phyloP scores from a whole-genome alignment of 2,113 vertebrate genomes.

The Pao palembangensis region DNA sequence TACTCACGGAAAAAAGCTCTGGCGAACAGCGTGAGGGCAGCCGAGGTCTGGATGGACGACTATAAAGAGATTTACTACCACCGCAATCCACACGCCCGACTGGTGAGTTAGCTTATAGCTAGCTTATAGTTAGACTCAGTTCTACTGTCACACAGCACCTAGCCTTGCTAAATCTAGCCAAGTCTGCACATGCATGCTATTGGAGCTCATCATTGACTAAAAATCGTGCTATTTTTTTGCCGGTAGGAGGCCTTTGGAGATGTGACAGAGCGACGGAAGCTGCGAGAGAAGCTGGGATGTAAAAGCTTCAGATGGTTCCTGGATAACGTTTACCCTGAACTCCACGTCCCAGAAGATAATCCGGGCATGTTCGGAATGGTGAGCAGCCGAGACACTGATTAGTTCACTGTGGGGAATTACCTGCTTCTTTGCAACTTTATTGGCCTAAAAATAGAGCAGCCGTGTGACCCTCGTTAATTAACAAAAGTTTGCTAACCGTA shows the following conservation, averaged over 20 bases:
- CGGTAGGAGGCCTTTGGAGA: constrained; percentile 91
- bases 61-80: constrained; percentile 94
- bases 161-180: too few species aligned
- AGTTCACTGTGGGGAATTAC: too few species aligned
- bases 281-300: constrained; percentile 83
- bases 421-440: too few species aligned
- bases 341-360: constrained; percentile 85
- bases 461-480: too few species aligned
- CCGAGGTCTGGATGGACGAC: constrained; percentile 97
- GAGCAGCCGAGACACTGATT: constrained; percentile 1
- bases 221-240: constrained; percentile 13
- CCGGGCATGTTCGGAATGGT: constrained; percentile 96
- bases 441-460: too few species aligned
- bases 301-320: constrained; percentile 92
- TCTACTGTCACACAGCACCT: too few species aligned
- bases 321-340: constrained; percentile 89
- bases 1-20: constrained; percentile 93
- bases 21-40: constrained; percentile 92
- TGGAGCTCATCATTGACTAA: too few species aligned
- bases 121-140: too few species aligned
- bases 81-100: constrained; percentile 86
- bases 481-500: background rate
- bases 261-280: constrained; percentile 82
- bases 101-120: constrained; percentile 81
- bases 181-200: too few species aligned